These are phyloP conservation scores for Chascanopsetta lugubris DNA, from an alignment of 2,113 vertebrate genomes.

Conservation along the genomic window DNA sequence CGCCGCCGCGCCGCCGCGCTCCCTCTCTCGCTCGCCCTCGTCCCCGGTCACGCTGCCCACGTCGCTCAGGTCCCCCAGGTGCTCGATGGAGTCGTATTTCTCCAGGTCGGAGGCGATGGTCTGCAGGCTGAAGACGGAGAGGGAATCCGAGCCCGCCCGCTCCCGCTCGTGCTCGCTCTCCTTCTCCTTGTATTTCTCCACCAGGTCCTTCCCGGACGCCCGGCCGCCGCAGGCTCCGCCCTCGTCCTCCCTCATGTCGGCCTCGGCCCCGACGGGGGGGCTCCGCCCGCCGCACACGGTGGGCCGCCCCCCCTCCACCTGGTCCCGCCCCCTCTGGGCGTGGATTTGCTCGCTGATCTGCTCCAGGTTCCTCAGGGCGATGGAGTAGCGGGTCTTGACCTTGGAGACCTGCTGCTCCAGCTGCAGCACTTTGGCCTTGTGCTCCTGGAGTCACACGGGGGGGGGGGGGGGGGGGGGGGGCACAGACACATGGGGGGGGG, in stretches of 20 bases:
- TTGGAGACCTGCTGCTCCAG: slow-evolving; percentile 87
- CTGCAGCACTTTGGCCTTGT: slow-evolving; percentile 88
- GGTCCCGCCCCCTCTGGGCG: slow-evolving; percentile 79
- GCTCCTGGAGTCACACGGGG: slow-evolving; percentile 82
- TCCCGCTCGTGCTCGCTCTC: slow-evolving; percentile 67
- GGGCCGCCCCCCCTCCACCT: slow-evolving; percentile 48
- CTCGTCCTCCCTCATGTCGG: slow-evolving; percentile 54
- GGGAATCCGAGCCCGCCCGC: slow-evolving; percentile 78
- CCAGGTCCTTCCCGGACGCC: slow-evolving; percentile 20
- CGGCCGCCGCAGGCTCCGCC: slow-evolving; percentile 59
- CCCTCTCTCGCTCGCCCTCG: slow-evolving; percentile 58
- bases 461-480: no score
- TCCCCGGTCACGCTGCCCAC: slow-evolving; percentile 73
- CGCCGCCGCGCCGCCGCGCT: slow-evolving; percentile 5
- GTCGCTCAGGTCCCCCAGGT: slow-evolving; percentile 84
- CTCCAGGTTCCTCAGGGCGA: slow-evolving; percentile 90
- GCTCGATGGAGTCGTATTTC: slow-evolving; percentile 93
- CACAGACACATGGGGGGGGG: no score
- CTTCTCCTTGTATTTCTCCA: slow-evolving; percentile 71
- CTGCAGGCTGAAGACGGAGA: slow-evolving; percentile 89
- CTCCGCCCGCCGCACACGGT: slow-evolving; percentile 73
- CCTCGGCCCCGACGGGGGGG: slow-evolving; percentile 79
- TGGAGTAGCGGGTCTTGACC: slow-evolving; percentile 90
- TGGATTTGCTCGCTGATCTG: slow-evolving; percentile 96
- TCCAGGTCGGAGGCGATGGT: slow-evolving; percentile 93